Percentiles rank a stretch among this genome's conserved stretches.
Conservation (phyloP, 2,888 invertebrate species). For the Drosophila testacea region DNA sequence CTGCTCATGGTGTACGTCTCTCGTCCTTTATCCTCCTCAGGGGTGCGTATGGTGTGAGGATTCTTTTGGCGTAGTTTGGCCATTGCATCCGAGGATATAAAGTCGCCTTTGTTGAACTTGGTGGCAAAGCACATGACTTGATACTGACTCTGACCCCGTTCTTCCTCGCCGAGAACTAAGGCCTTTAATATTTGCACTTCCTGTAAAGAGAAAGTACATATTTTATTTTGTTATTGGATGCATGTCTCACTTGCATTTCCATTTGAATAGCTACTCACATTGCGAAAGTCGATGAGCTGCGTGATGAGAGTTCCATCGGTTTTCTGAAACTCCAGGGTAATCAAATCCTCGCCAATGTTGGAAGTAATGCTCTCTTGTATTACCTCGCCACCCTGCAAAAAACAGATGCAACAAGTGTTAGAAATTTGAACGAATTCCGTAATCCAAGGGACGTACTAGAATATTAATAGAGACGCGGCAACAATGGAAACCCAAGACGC, state of each 20-base stretch:
- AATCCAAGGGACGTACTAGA: slow-evolving; percentile 42
- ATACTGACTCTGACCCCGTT: slow-evolving; percentile 94
- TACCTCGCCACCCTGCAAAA: slow-evolving; percentile 94
- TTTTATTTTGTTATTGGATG: slow-evolving; percentile 1
- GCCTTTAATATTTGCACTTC: slow-evolving; percentile 97
- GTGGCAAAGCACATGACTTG: slow-evolving; percentile 97
- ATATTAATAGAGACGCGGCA: slow-evolving; percentile 64
- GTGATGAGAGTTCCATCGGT: slow-evolving; percentile 96
- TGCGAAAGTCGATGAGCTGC: slow-evolving; percentile 96
- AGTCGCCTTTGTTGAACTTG: slow-evolving; percentile 95
- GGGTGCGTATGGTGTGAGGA: slow-evolving; percentile 93
- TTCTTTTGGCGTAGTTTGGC: slow-evolving; percentile 96
- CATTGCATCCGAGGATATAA: slow-evolving; percentile 98
- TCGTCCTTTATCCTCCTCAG: slow-evolving; percentile 95
- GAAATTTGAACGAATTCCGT: slow-evolving; percentile 17
- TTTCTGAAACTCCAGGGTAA: slow-evolving; percentile 94
- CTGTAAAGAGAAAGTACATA: slow-evolving; percentile 85
- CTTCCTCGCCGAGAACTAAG: slow-evolving; percentile 95
- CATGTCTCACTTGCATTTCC: not conserved
- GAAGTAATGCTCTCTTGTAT: slow-evolving; percentile 96
- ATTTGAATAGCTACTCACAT: slow-evolving; percentile 88
- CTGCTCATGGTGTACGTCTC: slow-evolving; percentile 94
- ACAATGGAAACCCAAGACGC: slow-evolving; percentile 46
- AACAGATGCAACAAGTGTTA: slow-evolving; percentile 63
- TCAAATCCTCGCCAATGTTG: slow-evolving; percentile 95